Evolutionary conservation across 2,888 invertebrate genomes (phyloP).

Genomic region (Nycteola revayana): DNA sequence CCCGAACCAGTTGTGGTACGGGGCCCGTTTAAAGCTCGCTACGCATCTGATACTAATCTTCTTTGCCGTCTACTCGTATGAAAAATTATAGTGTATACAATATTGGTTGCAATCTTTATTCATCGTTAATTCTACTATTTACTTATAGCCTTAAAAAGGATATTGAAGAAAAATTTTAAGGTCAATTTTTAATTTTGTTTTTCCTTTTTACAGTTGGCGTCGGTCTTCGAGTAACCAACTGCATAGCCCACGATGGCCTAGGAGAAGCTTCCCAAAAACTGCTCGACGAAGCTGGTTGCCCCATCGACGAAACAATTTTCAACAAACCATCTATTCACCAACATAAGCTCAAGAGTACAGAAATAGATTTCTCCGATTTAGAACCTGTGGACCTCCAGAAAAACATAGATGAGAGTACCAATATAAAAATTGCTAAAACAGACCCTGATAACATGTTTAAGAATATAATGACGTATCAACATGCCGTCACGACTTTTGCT

Average conservation of each 20-base stretch:
- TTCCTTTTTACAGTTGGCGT: slow-evolving; percentile 82
- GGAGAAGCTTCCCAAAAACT: slow-evolving; percentile 89
- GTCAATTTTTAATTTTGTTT: background rate
- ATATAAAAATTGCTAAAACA: slow-evolving; percentile 49
- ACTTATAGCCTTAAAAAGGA: too few relatives aligned
- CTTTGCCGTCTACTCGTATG: too few relatives aligned
- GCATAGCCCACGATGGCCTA: slow-evolving; percentile 89
- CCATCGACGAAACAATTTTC: slow-evolving; percentile 85
- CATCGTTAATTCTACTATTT: too few relatives aligned
- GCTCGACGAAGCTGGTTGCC: slow-evolving; percentile 88
- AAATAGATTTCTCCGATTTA: slow-evolving; percentile 63
- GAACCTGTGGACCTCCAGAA: slow-evolving; percentile 57
- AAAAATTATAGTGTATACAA: too few relatives aligned
- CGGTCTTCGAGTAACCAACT: slow-evolving; percentile 88
- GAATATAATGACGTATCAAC: slow-evolving; percentile 77
- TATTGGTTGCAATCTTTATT: too few relatives aligned
- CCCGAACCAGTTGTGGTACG: too few relatives aligned
- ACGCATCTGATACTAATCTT: too few relatives aligned
- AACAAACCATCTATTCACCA: slow-evolving; percentile 74
- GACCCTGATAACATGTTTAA: slow-evolving; percentile 67
- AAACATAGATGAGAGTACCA: slow-evolving; percentile 53
- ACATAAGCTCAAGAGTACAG: slow-evolving; percentile 59
- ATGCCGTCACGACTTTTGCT: slow-evolving; percentile 85
- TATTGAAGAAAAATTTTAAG: background rate
- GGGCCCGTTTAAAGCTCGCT: too few relatives aligned